Base-by-base conservation (phyloP, 2,888 invertebrate species). In the Cephus spinipes region DNA sequence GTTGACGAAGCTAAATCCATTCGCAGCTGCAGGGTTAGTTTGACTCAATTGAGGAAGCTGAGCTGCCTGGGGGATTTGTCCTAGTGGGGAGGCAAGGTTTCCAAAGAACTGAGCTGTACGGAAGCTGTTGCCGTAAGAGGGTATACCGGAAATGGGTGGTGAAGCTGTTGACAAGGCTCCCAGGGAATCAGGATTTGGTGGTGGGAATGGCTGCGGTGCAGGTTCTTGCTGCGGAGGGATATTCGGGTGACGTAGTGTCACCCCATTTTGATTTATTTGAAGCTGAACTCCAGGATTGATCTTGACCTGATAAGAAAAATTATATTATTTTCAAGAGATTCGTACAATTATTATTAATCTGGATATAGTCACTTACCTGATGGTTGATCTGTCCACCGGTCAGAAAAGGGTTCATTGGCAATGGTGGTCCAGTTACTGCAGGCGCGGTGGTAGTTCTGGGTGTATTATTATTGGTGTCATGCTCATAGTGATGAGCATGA, bases 401-500 rank as follows among this genome's bases (percentile, higher is more conserved):
- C 9, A 95, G 90, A 83, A 94, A 93, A 83, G 94, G 93, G 80
- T 93, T 93, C 83, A 92, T 92, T 1, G 93, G 92, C 79, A 93
- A 91, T 31, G 93, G 92, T 36, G 93, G 92, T 83, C 93, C 92
- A 36, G 93, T 92, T 0, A 95, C 93, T 40, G 94, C 93, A 0
- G 94, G 93, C 1, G 93, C 92, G 0, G 93, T 93, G 0, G 94
- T 92, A 0, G 94, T 93, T 12, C 94, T 92, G 3, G 94, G 93
- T 12, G 94, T 94, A 23, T 95, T 90, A 30, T 94, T 93, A 30
- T 92, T 93, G 0, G 96, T 96, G 82, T 96, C 95, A 88, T 96
- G 96, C 86, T 94, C 95, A 87, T 95, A 96, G 86, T 95, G 95
- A 89, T 96, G 96, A 0, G 94, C 96, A 91, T 97, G 97, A 89